Evolutionary conservation across 2,797 vertebrate species (phyloP).

Genomic region (Girardinus metallicus): DNA sequence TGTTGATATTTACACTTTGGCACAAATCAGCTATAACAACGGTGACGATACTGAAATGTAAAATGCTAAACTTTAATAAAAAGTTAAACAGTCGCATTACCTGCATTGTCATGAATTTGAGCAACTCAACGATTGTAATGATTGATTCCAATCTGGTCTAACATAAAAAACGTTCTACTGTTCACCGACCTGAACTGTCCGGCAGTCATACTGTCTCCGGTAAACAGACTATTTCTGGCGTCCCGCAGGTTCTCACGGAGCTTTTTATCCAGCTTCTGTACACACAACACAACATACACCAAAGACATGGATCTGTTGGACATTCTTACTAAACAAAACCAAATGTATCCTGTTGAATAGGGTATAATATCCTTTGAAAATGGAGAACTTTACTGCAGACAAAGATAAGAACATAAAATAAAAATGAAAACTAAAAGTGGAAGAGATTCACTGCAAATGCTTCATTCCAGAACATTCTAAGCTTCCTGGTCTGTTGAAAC

Average conservation of each 20-base stretch:
- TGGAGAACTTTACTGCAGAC: not conserved
- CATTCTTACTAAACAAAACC: not conserved
- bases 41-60: not conserved
- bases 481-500: not conserved
- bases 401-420: not conserved
- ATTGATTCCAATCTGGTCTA: not conserved
- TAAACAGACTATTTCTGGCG: constrained; percentile 97
- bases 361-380: not conserved
- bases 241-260: constrained; percentile 96
- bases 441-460: not conserved
- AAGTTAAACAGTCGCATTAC: not conserved
- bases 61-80: not conserved
- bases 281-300: constrained; percentile 10
- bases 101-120: not conserved
- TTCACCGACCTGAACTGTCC: constrained; percentile 90
- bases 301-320: not conserved
- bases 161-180: not conserved
- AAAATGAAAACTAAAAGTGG: not conserved
- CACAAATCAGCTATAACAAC: not conserved
- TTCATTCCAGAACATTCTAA: not conserved
- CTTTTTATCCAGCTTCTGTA: constrained; percentile 97
- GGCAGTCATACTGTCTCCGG: constrained; percentile 91
- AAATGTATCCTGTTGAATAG: not conserved
- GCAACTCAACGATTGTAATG: not conserved
- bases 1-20: not conserved